Conservation (phyloP, 2,888 invertebrate genomes). For the Philonicus albiceps region DNA sequence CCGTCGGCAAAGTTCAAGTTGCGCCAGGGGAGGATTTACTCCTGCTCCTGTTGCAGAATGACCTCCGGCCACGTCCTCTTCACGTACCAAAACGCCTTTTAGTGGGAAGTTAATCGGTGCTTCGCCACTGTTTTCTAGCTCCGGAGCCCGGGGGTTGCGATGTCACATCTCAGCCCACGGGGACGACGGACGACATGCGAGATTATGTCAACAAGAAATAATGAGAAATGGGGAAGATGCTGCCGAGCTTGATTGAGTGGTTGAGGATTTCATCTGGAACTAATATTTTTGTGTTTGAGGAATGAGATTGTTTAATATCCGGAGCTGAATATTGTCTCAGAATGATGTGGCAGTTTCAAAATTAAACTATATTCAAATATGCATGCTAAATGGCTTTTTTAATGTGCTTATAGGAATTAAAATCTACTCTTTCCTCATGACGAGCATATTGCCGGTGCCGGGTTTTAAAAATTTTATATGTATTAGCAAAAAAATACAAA, state of each 20-base stretch:
- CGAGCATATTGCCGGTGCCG: too few relatives aligned
- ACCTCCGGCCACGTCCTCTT: slow-evolving; percentile 5
- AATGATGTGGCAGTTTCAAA: background rate
- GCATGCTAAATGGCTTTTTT: background rate
- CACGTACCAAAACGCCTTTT: slow-evolving; percentile 8
- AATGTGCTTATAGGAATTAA: background rate
- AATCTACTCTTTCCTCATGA: too few relatives aligned
- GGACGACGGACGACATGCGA: slow-evolving; percentile 18
- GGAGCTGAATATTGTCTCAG: background rate
- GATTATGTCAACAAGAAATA: slow-evolving; percentile 35
- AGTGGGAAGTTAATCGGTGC: slow-evolving; percentile 46
- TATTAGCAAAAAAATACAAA: too few relatives aligned
- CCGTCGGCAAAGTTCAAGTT: slow-evolving; percentile 21
- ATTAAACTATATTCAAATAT: background rate
- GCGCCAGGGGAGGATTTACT: slow-evolving; percentile 29
- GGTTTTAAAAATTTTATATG: too few relatives aligned
- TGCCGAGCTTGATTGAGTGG: slow-evolving; percentile 2
- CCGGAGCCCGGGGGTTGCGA: background rate
- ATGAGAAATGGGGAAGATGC: slow-evolving; percentile 6
- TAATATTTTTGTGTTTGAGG: background rate
- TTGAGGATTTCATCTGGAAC: background rate
- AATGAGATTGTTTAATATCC: background rate
- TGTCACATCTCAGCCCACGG: background rate
- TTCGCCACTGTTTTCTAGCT: background rate
- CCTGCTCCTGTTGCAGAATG: background rate